Percentiles rank a stretch among this genome's conserved stretches.
phyloP scores from a whole-genome alignment of 2,113 vertebrate species.

The Porphyrio hochstetteri region DNA sequence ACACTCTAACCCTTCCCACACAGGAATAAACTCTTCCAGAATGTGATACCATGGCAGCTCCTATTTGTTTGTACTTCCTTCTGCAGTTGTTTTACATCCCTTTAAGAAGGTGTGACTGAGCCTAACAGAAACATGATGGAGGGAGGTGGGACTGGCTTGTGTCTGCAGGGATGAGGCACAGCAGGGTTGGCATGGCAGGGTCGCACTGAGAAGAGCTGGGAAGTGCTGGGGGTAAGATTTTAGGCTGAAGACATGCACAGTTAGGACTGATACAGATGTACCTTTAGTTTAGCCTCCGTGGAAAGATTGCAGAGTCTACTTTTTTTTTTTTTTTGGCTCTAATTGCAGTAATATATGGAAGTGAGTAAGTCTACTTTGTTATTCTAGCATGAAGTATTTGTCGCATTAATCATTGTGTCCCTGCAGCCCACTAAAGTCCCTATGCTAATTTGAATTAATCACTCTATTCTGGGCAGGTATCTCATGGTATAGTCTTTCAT shows the following conservation, averaged over 20 bases:
- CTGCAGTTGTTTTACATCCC: background rate
- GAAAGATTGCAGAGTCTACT: background rate
- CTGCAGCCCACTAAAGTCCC: background rate
- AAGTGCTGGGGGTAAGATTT: background rate
- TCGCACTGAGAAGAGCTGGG: background rate
- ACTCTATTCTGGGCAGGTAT: conserved; percentile 8
- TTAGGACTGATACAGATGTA: background rate
- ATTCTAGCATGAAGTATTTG: conserved; percentile 47
- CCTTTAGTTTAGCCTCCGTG: background rate
- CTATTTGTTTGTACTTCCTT: conserved; percentile 17
- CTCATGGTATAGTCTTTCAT: conserved; percentile 9
- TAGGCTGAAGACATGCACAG: background rate
- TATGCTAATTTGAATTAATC: conserved; percentile 57
- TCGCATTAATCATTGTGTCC: conserved; percentile 33
- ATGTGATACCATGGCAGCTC: background rate
- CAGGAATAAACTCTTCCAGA: conserved; percentile 5
- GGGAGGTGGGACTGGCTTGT: background rate
- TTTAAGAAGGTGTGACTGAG: background rate
- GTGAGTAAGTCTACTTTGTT: conserved; percentile 20
- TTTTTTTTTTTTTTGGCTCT: background rate
- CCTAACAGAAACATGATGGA: background rate
- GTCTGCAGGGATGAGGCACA: background rate
- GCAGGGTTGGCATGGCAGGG: rapidly evolving
- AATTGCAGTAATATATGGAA: conserved; percentile 39
- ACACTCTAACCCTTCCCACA: background rate